These are phyloP conservation scores for Porites divaricata DNA, from an alignment of 92 coral and sea anemone species.

Conservation along the genomic window DNA sequence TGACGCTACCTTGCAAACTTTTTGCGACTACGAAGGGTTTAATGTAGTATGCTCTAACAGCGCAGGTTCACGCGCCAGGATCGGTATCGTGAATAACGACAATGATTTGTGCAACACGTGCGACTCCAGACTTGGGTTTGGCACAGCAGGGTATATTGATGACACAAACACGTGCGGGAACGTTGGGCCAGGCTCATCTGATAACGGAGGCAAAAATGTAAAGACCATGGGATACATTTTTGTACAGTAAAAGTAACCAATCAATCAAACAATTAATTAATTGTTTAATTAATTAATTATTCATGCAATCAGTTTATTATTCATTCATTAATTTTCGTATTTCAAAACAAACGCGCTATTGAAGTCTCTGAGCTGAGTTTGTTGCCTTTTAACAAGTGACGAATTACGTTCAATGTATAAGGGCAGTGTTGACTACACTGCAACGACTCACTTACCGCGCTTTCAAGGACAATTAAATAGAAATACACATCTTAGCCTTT, in stretches of 20 bases:
- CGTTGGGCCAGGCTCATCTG: conserved; percentile 9
- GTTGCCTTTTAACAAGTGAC: too few species aligned
- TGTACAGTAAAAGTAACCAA: not conserved
- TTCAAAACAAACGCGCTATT: too few species aligned
- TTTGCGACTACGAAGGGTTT: conserved; percentile 32
- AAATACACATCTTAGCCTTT: too few species aligned
- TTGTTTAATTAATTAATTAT: too few species aligned
- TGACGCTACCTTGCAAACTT: conserved; percentile 35
- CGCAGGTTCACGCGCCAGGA: conserved; percentile 41
- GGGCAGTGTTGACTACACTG: too few species aligned
- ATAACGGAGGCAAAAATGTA: not conserved
- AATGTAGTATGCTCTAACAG: conserved; percentile 22
- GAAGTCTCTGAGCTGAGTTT: too few species aligned
- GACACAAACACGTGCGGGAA: conserved; percentile 62
- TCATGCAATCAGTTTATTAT: too few species aligned
- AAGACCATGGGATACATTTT: conserved; percentile 1
- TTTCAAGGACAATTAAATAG: too few species aligned
- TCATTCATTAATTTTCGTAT: too few species aligned
- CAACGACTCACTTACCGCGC: too few species aligned
- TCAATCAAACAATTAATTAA: too few species aligned
- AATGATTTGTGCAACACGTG: conserved; percentile 7
- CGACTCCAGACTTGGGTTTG: conserved; percentile 69
- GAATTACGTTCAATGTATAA: too few species aligned
- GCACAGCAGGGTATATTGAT: conserved; percentile 56
- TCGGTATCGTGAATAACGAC: conserved; percentile 54